Base-by-base conservation (phyloP, 2,113 vertebrate genomes). In the Rhadina sibilatrix region DNA sequence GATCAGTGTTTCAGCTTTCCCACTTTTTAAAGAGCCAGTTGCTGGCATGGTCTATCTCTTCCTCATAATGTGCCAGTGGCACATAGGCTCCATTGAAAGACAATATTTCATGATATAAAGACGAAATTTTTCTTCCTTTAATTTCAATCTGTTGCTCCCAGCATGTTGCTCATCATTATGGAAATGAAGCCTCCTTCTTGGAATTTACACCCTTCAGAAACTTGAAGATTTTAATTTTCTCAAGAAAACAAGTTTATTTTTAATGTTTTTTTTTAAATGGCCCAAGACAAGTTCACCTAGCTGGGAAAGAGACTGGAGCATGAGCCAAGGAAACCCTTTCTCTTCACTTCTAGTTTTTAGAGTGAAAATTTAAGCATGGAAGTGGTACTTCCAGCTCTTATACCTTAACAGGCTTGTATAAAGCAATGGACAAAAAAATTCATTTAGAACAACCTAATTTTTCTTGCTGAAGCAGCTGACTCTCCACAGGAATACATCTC, bases 91-190 rank as follows among this genome's bases (percentile, higher is more conserved):
- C 19, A 28, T 3, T 71, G 72, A 93, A 71, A 83, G 37, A 71
- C 40, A 31, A 19, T 15, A 35, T 59, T 83, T 75, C 61, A 61
- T 49, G 1, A 77, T 17, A 49, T 14, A 57, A 65, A 88, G 38
- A 30, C 54, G 77, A 77, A 38, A 42, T 83, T 94, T 93, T 76
- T 74, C 56, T 76, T 81, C 42, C 25, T 6, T 80, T 69, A 65
- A 76, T 90, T 90, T 94, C 72, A 91, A 12, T 54, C 93, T 83
- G 63, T 49, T 95, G n/a, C 57, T 85, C 69, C 27, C 75, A 79
- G 88, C 75, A 76, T 57, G 70, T 56, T 93, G 22, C 46, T 89
- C 59, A 53, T 87, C 66, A 44, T 86, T 80, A 91, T 77, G 70
- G 76, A 95, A 91, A 85, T 12, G 17, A 94, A 91, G 24, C 25